A percentile compares a stretch with the other conserved stretches of the same genome.
Evolutionary conservation across 1,140 invertebrate species (phyloP).

Genomic region (Galleria mellonella): DNA sequence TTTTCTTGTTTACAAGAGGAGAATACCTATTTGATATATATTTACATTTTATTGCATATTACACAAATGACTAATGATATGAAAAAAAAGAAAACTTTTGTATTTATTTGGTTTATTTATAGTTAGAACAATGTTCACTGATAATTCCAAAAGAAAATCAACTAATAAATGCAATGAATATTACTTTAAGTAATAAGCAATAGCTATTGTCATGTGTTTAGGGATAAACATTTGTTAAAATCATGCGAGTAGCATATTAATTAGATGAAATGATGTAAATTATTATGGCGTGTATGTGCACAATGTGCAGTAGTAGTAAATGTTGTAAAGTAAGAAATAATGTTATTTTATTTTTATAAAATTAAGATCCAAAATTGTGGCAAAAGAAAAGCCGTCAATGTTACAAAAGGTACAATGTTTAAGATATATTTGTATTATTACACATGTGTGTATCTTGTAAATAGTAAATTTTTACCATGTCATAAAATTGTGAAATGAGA

Average conservation of each 20-base stretch:
- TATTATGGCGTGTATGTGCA: conserved; percentile 31
- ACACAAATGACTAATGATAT: no score
- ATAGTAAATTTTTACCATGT: conserved; percentile 71
- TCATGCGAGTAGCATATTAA: conserved; percentile 7
- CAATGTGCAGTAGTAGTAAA: conserved; percentile 60
- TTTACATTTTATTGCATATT: no score
- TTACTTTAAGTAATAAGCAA: not conserved
- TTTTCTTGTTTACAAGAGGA: conserved; percentile 4
- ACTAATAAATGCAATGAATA: no score
- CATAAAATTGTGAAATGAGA: conserved; percentile 69
- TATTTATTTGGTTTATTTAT: no score
- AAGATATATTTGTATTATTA: conserved; percentile 58
- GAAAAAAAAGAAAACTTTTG: no score
- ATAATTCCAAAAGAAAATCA: no score
- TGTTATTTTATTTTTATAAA: conserved; percentile 70
- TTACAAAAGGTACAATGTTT: conserved; percentile 63
- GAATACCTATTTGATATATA: no score
- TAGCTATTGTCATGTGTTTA: conserved; percentile 4
- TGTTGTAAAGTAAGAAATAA: conserved; percentile 62
- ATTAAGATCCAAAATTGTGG: conserved; percentile 43
- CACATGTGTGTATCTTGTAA: conserved; percentile 61
- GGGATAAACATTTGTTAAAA: conserved; percentile 8
- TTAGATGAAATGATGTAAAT: conserved; percentile 15
- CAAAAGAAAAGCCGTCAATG: conserved; percentile 31
- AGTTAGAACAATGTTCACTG: no score